phyloP scores from a whole-genome alignment of 2,113 vertebrate genomes.

The Eidolon helvum region DNA sequence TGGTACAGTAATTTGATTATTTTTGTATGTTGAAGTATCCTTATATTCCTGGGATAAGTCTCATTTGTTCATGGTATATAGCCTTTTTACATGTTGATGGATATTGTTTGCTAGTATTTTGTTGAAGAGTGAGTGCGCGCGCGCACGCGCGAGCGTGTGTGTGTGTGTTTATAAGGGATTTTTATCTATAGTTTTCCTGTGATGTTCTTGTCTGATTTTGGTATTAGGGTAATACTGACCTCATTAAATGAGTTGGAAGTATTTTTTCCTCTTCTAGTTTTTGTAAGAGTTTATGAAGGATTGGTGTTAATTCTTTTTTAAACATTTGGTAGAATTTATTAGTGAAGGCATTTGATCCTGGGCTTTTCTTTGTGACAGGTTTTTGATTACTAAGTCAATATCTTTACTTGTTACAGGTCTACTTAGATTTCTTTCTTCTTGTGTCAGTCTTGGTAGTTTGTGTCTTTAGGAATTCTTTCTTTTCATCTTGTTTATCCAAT shows the following conservation, averaged over 20 bases:
- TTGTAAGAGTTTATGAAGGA: not conserved
- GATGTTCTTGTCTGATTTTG: not conserved
- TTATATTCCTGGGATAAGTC: not conserved
- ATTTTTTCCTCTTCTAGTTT: not conserved
- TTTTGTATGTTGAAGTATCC: not conserved
- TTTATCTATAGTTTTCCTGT: not conserved
- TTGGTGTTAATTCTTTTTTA: not conserved
- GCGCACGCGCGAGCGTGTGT: no score
- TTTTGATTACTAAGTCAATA: not conserved
- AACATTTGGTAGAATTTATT: not conserved
- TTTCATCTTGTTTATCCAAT: not conserved
- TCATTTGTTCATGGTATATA: not conserved
- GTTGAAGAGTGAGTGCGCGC: not conserved
- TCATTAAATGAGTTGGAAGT: not conserved
- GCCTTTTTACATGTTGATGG: not conserved
- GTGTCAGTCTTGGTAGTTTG: not conserved
- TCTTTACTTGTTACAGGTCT: not conserved
- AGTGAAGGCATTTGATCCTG: not conserved
- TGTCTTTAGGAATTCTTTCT: not conserved
- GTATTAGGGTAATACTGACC: not conserved
- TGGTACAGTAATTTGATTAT: not conserved
- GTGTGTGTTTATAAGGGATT: not conserved
- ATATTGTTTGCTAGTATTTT: not conserved
- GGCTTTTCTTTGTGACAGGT: not conserved
- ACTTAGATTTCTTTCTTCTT: not conserved